Percentiles rank a stretch among this genome's conserved stretches.
These are phyloP conservation scores for Tachysurus fulvidraco DNA, from an alignment of 2,113 vertebrate genomes.

Conservation along the genomic window DNA sequence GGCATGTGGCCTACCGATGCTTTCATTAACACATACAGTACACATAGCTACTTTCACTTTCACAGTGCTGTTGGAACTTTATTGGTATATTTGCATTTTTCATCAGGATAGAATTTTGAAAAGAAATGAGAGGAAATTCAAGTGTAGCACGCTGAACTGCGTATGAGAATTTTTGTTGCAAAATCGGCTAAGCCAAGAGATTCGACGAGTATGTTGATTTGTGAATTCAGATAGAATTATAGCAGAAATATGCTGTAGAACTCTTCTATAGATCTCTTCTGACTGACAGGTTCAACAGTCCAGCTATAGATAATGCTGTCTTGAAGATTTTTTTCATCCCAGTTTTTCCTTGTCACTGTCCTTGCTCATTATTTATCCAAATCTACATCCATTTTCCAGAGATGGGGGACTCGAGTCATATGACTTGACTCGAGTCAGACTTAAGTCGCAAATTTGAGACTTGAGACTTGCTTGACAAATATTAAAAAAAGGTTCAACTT, in stretches of 20 bases:
- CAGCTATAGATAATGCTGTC: not conserved
- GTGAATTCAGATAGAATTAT: not conserved
- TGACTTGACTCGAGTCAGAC: too few species aligned
- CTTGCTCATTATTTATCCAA: not conserved
- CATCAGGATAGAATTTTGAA: not conserved
- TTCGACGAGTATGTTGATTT: not conserved
- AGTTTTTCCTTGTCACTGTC: not conserved
- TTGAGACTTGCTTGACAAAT: too few species aligned
- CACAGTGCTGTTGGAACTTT: not conserved
- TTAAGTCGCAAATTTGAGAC: too few species aligned
- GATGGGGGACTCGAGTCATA: too few species aligned
- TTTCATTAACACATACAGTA: not conserved
- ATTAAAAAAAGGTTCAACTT: too few species aligned
- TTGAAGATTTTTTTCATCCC: not conserved
- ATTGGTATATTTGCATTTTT: not conserved
- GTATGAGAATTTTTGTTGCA: not conserved
- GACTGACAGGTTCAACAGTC: not conserved
- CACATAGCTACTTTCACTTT: constrained; percentile 3
- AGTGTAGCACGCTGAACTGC: too few species aligned
- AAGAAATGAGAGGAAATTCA: not conserved
- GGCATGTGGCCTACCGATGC: constrained; percentile 22
- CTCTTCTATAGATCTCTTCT: not conserved
- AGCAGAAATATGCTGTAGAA: not conserved
- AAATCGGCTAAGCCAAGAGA: not conserved
- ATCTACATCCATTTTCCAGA: not conserved